Evolutionary conservation across 2,888 invertebrate genomes (phyloP), one percentile per base, ranked within the genome.

Genomic region (Sthenelais limicola): DNA sequence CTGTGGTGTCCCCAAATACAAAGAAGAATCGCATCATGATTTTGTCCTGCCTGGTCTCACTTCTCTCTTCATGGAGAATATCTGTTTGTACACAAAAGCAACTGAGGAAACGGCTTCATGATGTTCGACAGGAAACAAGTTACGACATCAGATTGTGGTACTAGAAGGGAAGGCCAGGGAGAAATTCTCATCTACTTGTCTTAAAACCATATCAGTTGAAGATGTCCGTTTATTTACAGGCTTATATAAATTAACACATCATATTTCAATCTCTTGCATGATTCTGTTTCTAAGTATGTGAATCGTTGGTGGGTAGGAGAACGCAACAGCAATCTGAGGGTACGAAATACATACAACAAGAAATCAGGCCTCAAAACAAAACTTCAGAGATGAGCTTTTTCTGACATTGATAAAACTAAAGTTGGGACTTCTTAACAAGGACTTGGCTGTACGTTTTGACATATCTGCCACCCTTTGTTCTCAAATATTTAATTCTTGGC

Each of bases 401-500:
- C 26, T 70, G 5, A 54, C 70, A 15, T 28, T 70, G 4, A 70
- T 70, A 54, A 70, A 54, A 32, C 24, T 70, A 30, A 1, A 54
- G 1, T 54, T 70, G 3, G 70, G 70, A 5, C 49, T 70, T 18
- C 15, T 70, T 12, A 54, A 51, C 35, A 1, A 5, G 3, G 70
- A 70, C 26, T 21, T 70, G 3, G 70, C 54, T n/a, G n/a, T n/a
- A n/a, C 12, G 70, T 1, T 70, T 70, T 21, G 21, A 68, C 1
- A 70, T 70, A 15, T 70, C 54, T 3, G 3, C 21, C 3, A 35
- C 7, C 12, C 26, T 70, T n/a, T 18, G 9, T n/a, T 30, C 33
- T 24, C 70, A 70, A 33, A 70, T 70, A 9, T 70, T 70, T n/a
- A 21, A 70, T 48, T 26, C 30, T 32, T 68, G 68, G 68, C 32